A percentile compares a stretch with the other conserved stretches of the same genome.
Evolutionary conservation across 2,797 vertebrate genomes (phyloP).

Genomic region (Rachycentron canadum): DNA sequence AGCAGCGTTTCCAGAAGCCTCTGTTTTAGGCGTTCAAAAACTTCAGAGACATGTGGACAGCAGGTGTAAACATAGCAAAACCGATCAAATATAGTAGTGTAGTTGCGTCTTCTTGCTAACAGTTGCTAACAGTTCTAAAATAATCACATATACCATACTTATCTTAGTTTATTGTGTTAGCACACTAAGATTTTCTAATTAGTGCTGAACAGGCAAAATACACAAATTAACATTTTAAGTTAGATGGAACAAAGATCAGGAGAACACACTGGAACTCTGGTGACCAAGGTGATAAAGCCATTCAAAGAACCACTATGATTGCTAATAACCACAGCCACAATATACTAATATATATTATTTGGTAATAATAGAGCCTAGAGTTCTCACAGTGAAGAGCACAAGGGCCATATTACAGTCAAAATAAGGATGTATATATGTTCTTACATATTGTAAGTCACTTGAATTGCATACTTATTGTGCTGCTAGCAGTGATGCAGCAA

Average conservation of each 20-base stretch:
- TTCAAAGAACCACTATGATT: not conserved
- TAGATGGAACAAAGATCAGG: not conserved
- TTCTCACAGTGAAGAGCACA: not conserved
- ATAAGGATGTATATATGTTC: not conserved
- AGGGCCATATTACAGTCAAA: not conserved
- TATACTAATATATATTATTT: not conserved
- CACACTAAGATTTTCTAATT: not conserved
- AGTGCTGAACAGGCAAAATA: not conserved
- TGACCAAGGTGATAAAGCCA: not conserved
- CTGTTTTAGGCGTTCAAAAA: too few species aligned
- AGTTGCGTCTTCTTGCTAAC: too few species aligned
- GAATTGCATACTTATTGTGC: not conserved
- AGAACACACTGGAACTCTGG: too few species aligned
- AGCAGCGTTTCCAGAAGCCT: too few species aligned
- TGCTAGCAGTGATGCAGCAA: not conserved
- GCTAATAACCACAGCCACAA: not conserved
- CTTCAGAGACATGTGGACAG: too few species aligned
- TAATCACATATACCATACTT: too few species aligned
- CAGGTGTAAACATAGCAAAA: too few species aligned
- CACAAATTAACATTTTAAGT: not conserved
- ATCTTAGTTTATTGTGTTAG: not conserved
- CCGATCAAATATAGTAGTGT: too few species aligned
- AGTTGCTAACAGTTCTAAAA: not conserved
- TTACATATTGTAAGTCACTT: not conserved
- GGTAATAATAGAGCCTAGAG: not conserved